Percentiles rank a stretch among this genome's conserved stretches.
phyloP scores from a whole-genome alignment of 30 jellyfish, hydroid and myxozoan species.

The Sanderia malayensis region DNA sequence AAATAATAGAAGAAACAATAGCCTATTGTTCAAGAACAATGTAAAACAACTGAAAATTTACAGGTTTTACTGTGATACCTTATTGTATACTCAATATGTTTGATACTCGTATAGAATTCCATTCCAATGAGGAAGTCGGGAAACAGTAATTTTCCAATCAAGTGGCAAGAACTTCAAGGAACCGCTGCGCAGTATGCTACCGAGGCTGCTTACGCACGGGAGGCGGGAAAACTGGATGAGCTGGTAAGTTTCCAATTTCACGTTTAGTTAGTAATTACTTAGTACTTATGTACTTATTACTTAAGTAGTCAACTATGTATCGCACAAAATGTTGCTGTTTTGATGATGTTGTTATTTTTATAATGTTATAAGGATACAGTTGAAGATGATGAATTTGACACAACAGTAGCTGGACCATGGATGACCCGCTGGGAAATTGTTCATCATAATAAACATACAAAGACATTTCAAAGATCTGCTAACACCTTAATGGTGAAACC shows the following conservation, averaged over 20 bases:
- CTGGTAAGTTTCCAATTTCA: too few species aligned
- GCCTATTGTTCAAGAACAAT: too few species aligned
- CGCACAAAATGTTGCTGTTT: too few species aligned
- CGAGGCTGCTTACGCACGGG: constrained; percentile 31
- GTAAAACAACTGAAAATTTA: too few species aligned
- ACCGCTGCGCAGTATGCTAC: constrained; percentile 7
- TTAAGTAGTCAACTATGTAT: too few species aligned
- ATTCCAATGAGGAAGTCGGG: constrained; percentile 26
- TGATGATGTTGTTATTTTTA: too few species aligned
- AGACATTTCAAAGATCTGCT: constrained; percentile 18
- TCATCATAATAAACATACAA: constrained; percentile 54
- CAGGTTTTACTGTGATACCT: too few species aligned
- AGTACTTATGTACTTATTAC: too few species aligned
- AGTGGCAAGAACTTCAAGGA: constrained; percentile 34
- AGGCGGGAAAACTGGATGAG: constrained; percentile 30
- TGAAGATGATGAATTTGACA: constrained; percentile 33
- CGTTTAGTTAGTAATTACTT: too few species aligned
- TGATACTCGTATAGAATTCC: constrained; percentile 27
- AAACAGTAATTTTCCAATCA: not conserved
- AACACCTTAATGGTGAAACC: not conserved
- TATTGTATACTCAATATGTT: too few species aligned
- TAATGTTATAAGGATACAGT: constrained; percentile 1
- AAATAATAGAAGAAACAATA: too few species aligned
- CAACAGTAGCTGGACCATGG: constrained; percentile 65
- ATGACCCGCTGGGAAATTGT: constrained; percentile 72